phyloP scores from a whole-genome alignment of 1,140 invertebrate genomes.

The Latrodectus geometricus region DNA sequence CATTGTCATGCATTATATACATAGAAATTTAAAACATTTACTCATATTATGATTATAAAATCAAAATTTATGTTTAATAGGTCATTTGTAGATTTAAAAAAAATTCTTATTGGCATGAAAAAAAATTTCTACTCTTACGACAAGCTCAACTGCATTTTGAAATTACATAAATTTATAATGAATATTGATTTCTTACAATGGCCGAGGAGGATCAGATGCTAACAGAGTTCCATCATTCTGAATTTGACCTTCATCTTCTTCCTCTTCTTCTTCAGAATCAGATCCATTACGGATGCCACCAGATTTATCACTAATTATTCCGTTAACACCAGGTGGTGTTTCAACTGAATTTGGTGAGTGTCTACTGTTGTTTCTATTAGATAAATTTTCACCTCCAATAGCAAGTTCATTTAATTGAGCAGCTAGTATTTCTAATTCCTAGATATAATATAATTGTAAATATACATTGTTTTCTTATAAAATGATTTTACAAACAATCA shows the following conservation, averaged over 20 bases:
- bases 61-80: too few species aligned
- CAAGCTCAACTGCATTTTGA: too few species aligned
- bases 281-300: constrained; percentile 66
- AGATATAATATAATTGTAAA: too few species aligned
- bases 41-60: too few species aligned
- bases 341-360: constrained; percentile 38
- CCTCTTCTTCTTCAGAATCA: constrained; percentile 71
- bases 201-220: constrained; percentile 95
- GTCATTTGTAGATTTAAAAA: too few species aligned
- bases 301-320: constrained; percentile 58
- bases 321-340: constrained; percentile 60
- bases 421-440: constrained; percentile 93
- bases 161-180: too few species aligned
- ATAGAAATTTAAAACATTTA: too few species aligned
- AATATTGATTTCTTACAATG: constrained; percentile 80
- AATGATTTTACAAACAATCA: too few species aligned
- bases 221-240: constrained; percentile 93
- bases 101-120: too few species aligned
- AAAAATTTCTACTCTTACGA: too few species aligned
- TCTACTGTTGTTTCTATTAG: constrained; percentile 48
- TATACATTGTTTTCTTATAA: too few species aligned
- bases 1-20: too few species aligned
- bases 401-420: constrained; percentile 93
- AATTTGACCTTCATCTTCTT: constrained; percentile 72
- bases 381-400: constrained; percentile 67